Conservation (phyloP, 2,888 invertebrate species). For the Perizoma flavofasciatum region DNA sequence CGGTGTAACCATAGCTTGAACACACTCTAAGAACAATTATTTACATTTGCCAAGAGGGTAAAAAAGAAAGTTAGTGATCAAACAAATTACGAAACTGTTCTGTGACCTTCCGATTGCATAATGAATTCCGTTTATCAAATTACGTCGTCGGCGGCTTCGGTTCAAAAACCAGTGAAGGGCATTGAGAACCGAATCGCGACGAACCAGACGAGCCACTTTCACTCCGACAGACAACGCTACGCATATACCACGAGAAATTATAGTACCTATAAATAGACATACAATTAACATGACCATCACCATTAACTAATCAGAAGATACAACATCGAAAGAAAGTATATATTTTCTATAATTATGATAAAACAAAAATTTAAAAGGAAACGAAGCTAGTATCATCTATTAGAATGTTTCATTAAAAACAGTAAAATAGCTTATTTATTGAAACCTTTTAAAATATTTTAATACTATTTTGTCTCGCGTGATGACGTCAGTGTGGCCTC, state of each 20-base stretch:
- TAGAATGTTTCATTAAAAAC: slow-evolving; percentile 4
- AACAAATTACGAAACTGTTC: slow-evolving; percentile 36
- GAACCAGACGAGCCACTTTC: slow-evolving; percentile 37
- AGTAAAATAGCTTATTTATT: background rate
- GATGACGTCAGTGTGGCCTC: slow-evolving; percentile 27
- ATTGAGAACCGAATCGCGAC: slow-evolving; percentile 30
- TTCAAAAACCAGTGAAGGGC: slow-evolving; percentile 42
- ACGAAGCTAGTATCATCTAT: background rate
- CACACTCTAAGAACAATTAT: slow-evolving; percentile 9
- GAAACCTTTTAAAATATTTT: too few species aligned
- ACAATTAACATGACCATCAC: slow-evolving; percentile 12
- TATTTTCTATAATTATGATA: background rate
- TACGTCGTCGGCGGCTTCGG: slow-evolving; percentile 36
- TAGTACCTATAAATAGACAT: background rate
- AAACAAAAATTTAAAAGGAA: slow-evolving; percentile 5
- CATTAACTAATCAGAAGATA: slow-evolving; percentile 8
- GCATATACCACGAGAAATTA: slow-evolving; percentile 34
- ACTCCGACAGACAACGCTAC: slow-evolving; percentile 28
- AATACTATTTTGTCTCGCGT: slow-evolving; percentile 11
- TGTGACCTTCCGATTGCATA: slow-evolving; percentile 40
- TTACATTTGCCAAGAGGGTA: slow-evolving; percentile 28
- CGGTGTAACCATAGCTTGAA: background rate
- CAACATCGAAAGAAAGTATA: slow-evolving; percentile 4
- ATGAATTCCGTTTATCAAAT: slow-evolving; percentile 40
- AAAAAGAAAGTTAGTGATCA: slow-evolving; percentile 38